phyloP scores from a whole-genome alignment of 2,888 invertebrate species.

The Biston betularia region DNA sequence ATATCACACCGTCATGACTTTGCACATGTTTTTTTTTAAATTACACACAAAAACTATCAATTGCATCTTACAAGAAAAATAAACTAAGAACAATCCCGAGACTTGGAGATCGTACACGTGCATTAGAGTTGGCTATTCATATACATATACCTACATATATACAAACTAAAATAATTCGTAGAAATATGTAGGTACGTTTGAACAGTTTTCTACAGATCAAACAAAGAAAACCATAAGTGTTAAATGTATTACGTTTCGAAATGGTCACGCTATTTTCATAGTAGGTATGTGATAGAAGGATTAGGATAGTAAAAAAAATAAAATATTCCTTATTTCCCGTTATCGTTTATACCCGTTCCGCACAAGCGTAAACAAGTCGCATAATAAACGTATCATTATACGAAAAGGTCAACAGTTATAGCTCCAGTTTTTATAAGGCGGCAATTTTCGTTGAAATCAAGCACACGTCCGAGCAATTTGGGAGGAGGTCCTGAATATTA shows the following conservation, averaged over 20 bases:
- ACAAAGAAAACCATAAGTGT: not conserved
- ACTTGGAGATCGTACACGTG: not conserved
- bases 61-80: not conserved
- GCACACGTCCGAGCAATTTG: slow-evolving; percentile 72
- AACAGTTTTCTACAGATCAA: not conserved
- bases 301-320: slow-evolving; percentile 18
- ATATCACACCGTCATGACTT: slow-evolving; percentile 65
- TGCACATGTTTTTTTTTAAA: slow-evolving; percentile 61
- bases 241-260: not conserved
- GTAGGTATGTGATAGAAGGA: slow-evolving; percentile 11
- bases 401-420: slow-evolving; percentile 67
- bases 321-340: slow-evolving; percentile 44
- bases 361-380: slow-evolving; percentile 44
- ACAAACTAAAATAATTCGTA: no score
- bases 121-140: no score
- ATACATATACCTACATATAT: no score
- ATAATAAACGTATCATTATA: slow-evolving; percentile 55
- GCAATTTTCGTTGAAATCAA: slow-evolving; percentile 64
- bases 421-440: slow-evolving; percentile 62
- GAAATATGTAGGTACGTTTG: no score
- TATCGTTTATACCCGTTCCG: slow-evolving; percentile 39
- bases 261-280: slow-evolving; percentile 6
- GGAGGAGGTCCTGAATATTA: slow-evolving; percentile 69
- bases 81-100: not conserved
- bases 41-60: slow-evolving; percentile 6